A percentile compares a stretch with the other conserved stretches of the same genome.
These are phyloP conservation scores for Oreochromis spilurus DNA, from an alignment of 2,113 vertebrate genomes.

Conservation along the genomic window DNA sequence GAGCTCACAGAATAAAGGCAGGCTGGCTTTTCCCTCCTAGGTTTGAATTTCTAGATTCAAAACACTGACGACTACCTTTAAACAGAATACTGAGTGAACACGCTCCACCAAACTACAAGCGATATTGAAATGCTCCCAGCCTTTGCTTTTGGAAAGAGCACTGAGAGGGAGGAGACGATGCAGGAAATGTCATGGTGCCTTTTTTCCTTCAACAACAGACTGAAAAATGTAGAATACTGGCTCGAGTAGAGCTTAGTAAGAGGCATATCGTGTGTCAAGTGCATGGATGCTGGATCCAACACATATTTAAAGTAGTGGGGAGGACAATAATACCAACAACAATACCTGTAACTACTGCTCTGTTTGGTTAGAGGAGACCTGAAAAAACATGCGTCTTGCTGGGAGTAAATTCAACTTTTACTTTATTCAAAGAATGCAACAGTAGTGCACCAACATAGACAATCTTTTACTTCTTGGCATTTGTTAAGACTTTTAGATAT, in stretches of 20 bases:
- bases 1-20: not conserved
- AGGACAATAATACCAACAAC: not conserved
- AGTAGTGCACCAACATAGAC: not conserved
- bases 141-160: not conserved
- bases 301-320: not conserved
- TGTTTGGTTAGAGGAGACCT: not conserved
- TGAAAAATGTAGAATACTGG: not conserved
- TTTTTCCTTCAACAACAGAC: not conserved
- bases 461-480: not conserved
- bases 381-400: not conserved
- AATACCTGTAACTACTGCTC: not conserved
- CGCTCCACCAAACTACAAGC: not conserved
- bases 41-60: not conserved
- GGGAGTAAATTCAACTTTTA: not conserved
- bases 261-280: not conserved
- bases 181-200: conserved; percentile 3
- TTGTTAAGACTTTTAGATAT: not conserved
- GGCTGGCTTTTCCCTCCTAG: not conserved
- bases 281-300: not conserved
- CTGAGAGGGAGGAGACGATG: not conserved
- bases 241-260: not conserved
- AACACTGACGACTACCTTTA: not conserved
- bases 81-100: not conserved
- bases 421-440: not conserved
- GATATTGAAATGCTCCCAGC: not conserved